phyloP scores from a whole-genome alignment of 2,888 invertebrate genomes.

The Brenthis ino region DNA sequence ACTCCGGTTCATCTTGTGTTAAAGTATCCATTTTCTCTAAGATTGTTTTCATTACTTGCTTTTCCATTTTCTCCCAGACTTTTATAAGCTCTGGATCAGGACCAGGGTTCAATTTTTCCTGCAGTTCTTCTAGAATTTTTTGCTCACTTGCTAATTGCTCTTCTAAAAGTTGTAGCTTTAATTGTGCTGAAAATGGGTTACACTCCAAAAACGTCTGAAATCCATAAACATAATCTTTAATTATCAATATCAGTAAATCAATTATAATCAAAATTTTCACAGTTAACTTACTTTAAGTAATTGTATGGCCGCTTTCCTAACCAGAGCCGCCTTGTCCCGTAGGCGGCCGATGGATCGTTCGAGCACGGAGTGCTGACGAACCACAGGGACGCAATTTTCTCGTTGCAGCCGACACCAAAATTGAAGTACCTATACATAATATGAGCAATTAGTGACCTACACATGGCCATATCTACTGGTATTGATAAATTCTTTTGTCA shows the following conservation, averaged over 20 bases:
- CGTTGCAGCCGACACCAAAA: constrained; percentile 91
- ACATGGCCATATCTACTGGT: too few relatives aligned
- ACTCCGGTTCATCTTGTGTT: constrained; percentile 73
- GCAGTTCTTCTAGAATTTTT: constrained; percentile 84
- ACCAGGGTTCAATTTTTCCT: constrained; percentile 71
- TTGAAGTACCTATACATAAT: constrained; percentile 83
- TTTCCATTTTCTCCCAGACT: constrained; percentile 80
- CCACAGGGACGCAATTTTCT: constrained; percentile 90
- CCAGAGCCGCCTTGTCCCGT: constrained; percentile 91
- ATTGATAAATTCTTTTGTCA: too few relatives aligned
- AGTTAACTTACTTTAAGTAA: constrained; percentile 81
- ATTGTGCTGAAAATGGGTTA: constrained; percentile 92
- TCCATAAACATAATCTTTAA: constrained; percentile 11
- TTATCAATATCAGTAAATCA: neutral
- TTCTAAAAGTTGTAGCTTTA: constrained; percentile 81
- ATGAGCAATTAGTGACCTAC: neutral
- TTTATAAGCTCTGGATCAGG: constrained; percentile 70
- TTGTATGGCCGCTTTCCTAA: constrained; percentile 92
- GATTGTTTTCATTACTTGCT: constrained; percentile 75
- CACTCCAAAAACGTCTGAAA: constrained; percentile 87
- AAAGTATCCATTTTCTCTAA: constrained; percentile 71
- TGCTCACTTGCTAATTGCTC: constrained; percentile 83
- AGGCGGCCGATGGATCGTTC: constrained; percentile 87
- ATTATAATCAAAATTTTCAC: neutral
- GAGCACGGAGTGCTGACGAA: constrained; percentile 86